Base-by-base conservation (phyloP, 1,140 invertebrate species). In the Megathymus violae region DNA sequence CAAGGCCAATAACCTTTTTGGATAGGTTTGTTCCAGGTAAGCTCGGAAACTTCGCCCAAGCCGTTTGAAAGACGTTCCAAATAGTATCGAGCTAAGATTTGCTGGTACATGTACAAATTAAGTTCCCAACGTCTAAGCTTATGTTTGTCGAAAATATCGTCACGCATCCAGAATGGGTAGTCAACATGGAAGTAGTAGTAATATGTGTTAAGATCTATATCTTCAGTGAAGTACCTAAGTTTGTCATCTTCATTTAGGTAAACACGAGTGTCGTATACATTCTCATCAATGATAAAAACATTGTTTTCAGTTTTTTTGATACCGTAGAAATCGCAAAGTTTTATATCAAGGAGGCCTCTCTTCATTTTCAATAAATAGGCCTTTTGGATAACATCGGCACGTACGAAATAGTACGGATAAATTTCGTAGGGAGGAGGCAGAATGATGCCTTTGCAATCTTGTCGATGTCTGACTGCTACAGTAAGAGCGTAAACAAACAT, bases 381-480 rank as follows among this genome's bases (percentile, higher is more conserved):
- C 36, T 93, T 86, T 19, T 94, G 88, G 1, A 95, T 92, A 1
- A 94, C 92, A 63, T 93, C 91, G 7, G 76, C 88, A 66, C 93
- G 92, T 67, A 95, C 93, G 91, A 94, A 93, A 73, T 91, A 92
- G 78, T 93, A 92, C 14, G 95, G 95, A 56, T 93, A 92, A n/a
- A 95, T 90, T 84, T 96, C 95, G 66, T 95, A 95, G 4, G 94
- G 91, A 22, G 94, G 92, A 0, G 95, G 95, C 1, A 95, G 73
- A 3, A 92, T 81, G 14, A 95, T 84, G 17, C 91, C 92, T 43
- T 92, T 91, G 75, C 92, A 94, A 66, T 95, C 94, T 1, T 87
- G 79, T 40, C 94, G 92, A 66, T 95, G 94, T 15, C 93, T 74
- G 3, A 95, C 78, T 0, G 94, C 94, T 2, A 94, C 85, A n/a